phyloP scores from a whole-genome alignment of 2,888 invertebrate genomes.

The Drosophila birchii region DNA sequence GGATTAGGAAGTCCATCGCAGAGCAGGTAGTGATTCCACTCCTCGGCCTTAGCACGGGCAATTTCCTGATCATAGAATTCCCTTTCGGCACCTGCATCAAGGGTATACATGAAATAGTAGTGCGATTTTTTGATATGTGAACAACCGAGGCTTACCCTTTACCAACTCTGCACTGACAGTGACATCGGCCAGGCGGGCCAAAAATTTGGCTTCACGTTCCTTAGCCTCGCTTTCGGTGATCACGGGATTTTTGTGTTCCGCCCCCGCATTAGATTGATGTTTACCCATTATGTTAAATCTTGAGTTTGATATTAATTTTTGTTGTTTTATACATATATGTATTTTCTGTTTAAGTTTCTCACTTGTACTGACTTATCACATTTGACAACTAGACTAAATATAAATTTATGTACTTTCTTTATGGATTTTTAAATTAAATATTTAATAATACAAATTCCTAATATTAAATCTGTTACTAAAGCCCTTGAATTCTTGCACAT shows the following conservation, averaged over 20 bases:
- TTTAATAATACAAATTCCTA: not conserved
- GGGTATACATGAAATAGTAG: not conserved
- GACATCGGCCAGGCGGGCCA: conserved; percentile 65
- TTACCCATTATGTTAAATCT: not conserved
- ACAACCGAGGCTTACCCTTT: conserved; percentile 53
- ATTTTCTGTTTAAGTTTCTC: no score
- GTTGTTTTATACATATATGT: not conserved
- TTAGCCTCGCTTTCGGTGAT: conserved; percentile 61
- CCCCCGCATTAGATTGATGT: rapidly evolving
- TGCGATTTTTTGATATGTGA: not conserved
- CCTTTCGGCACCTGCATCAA: conserved; percentile 44
- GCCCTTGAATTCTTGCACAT: not conserved
- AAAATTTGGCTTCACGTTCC: conserved; percentile 54
- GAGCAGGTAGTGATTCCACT: conserved; percentile 73
- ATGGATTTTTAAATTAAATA: not conserved
- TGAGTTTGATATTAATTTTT: not conserved
- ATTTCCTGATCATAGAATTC: conserved; percentile 38
- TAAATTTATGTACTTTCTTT: not conserved
- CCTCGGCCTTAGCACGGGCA: conserved; percentile 22
- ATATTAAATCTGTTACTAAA: not conserved
- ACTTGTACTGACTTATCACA: not conserved
- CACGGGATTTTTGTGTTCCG: conserved; percentile 21
- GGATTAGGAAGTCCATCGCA: conserved; percentile 79
- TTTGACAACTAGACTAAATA: not conserved
- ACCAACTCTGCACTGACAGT: conserved; percentile 51